Evolutionary conservation across 1,140 invertebrate genomes (phyloP).

Genomic region (Rhagoletis pomonella): DNA sequence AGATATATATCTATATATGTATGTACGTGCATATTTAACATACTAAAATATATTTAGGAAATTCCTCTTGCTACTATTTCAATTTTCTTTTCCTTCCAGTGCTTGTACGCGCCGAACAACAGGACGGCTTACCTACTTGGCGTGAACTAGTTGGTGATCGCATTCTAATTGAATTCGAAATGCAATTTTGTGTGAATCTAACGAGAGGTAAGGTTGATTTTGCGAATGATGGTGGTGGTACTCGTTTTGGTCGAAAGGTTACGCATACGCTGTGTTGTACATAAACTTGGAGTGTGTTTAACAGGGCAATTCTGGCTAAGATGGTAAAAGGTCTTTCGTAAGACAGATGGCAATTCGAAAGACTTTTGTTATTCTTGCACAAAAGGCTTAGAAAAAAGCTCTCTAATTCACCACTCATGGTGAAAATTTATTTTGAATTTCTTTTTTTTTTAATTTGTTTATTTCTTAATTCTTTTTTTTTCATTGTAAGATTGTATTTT

Average conservation of each 20-base stretch:
- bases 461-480: no score
- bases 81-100: conserved; percentile 59
- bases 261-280: neutral
- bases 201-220: conserved; percentile 58
- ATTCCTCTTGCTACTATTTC: neutral
- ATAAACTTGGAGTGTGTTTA: no score
- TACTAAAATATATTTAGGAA: neutral
- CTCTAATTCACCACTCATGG: no score
- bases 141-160: conserved; percentile 79
- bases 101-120: conserved; percentile 62
- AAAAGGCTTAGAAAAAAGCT: no score
- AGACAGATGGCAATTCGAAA: no score
- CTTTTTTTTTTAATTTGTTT: no score
- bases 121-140: conserved; percentile 78
- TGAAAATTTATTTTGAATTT: no score
- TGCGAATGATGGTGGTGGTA: neutral
- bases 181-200: conserved; percentile 81
- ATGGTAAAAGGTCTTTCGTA: no score
- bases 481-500: no score
- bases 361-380: no score
- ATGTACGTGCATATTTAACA: neutral
- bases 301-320: no score
- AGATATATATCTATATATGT: neutral
- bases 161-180: conserved; percentile 79
- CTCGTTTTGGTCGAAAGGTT: neutral